These are phyloP conservation scores for Drosophila meridiana DNA, from an alignment of 2,888 invertebrate genomes.

Conservation along the genomic window DNA sequence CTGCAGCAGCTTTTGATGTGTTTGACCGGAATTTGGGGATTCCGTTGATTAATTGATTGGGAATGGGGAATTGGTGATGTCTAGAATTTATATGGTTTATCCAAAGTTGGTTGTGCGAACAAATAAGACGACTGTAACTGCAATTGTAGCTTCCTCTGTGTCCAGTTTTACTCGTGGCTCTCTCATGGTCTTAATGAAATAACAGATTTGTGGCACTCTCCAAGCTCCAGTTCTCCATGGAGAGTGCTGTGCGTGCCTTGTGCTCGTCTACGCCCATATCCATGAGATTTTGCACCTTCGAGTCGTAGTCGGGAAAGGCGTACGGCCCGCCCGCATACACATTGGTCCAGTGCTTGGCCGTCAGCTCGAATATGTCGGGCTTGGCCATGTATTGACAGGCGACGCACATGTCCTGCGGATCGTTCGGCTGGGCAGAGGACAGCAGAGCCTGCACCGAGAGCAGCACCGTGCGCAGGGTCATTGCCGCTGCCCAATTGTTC, in stretches of 20 bases:
- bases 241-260: constrained; percentile 94
- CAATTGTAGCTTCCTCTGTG: not conserved
- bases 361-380: constrained; percentile 92
- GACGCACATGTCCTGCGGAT: constrained; percentile 88
- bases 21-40: not conserved
- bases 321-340: constrained; percentile 95
- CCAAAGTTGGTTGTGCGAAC: not conserved
- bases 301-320: constrained; percentile 91
- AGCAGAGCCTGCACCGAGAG: constrained; percentile 97
- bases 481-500: constrained; percentile 99
- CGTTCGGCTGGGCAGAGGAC: constrained; percentile 95
- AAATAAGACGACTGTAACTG: not conserved
- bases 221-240: constrained; percentile 96
- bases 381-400: constrained; percentile 90
- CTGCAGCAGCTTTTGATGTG: not conserved
- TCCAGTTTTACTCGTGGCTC: not conserved
- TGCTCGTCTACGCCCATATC: constrained; percentile 98
- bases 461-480: constrained; percentile 97
- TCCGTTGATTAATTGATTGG: not conserved
- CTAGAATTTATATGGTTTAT: not conserved
- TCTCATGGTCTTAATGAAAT: not conserved
- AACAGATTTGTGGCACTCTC: constrained; percentile 84
- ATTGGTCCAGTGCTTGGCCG: constrained; percentile 98
- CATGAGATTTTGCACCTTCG: constrained; percentile 93
- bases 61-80: not conserved